Base-by-base conservation (phyloP, 2,113 vertebrate species). In the Callorhinus ursinus region DNA sequence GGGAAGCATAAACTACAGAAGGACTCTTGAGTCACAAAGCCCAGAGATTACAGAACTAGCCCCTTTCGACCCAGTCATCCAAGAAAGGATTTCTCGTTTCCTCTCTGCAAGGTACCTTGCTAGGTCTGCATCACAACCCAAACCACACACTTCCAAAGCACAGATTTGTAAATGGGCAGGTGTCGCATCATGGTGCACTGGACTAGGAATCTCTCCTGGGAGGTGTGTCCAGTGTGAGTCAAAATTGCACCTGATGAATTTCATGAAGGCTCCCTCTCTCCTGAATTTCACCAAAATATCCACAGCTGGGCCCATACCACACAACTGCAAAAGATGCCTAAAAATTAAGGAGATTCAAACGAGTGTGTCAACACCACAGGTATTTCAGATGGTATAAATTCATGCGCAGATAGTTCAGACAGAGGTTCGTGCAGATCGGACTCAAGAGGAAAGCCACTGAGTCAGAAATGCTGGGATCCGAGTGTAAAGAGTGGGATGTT, bases 131-230 rank as follows among this genome's bases (percentile, higher is more conserved):
- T 9, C n/a, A 19, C 26, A n/a, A 8, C 6, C 42, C 77, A 61
- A 46, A 51, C 18, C 14, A 61, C 26, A n/a, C 19, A 71, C 31
- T 33, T 55, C 61, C 11, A 49, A 39, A 87, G 84, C 49, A n/a
- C 1, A 2, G 39, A 22, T 18, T 36, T 31, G 33, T 13, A 26
- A 22, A 3, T 0, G 5, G 49, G 26, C 28, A 81, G 9, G 13
- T 2, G 4, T 19, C 59, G 12, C 42, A 15, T 42, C 18, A 7
- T 0, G 11, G n/a, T n/a, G 2, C 15, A 8, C 36, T 19, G 26
- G 74, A n/a, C 80, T 2, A 26, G 92, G 42, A 15, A 53, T 74
- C 69, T 63, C 57, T 42, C 69, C 67, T 1, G 19, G 15, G 28
- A 14, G 5, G 21, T 31, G 33, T 0, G 1, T 2, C n/a, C 21